Base-by-base conservation (phyloP, 1,140 invertebrate species). In the Habropoda laboriosa region DNA sequence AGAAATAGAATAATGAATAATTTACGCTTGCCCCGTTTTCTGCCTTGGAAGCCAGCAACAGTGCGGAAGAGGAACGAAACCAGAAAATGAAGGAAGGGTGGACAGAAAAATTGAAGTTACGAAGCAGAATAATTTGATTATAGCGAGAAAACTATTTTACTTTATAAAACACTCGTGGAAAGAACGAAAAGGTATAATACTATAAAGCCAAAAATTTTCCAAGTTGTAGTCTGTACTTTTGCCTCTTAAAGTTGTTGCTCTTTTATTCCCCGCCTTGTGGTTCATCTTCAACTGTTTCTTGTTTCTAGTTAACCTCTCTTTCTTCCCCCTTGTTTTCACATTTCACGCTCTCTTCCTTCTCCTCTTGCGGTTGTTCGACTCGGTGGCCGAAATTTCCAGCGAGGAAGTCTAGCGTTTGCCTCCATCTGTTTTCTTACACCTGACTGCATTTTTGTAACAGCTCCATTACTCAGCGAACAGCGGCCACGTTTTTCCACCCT, bases 371-470 rank as follows among this genome's bases (percentile, higher is more conserved):
- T 40, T 47, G 51, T 64, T n/a, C 55, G 24, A 57, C 64, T 64
- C 40, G 55, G 32, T 68, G 57, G 32, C 40, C 67, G 61, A 79
- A 85, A 81, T 73, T 79, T 68, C 53, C 77, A 79, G 73, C 75
- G 81, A 77, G 70, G 76, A n/a, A 79, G 73, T 74, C 72, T 80
- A 79, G 72, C 81, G 80, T 61, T 68, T 51, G 32, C 60, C 78
- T 76, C 64, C 68, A 67, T 61, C 55, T 32, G 27, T 66, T 85
- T 66, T 60, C 58, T 70, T 64, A 60, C 51, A 42, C 45, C 60
- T 47, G 55, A 68, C 55, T 78, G 68, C 86, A 86, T 88, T 90
- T 89, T 90, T 89, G 89, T 86, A 86, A 86, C 70, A 64, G 78
- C 57, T 80, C 89, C 83, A 86, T 90, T 89, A 88, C 80, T 72